Evolutionary conservation across 2,888 invertebrate genomes (phyloP).

Genomic region (Pollenia amentaria): DNA sequence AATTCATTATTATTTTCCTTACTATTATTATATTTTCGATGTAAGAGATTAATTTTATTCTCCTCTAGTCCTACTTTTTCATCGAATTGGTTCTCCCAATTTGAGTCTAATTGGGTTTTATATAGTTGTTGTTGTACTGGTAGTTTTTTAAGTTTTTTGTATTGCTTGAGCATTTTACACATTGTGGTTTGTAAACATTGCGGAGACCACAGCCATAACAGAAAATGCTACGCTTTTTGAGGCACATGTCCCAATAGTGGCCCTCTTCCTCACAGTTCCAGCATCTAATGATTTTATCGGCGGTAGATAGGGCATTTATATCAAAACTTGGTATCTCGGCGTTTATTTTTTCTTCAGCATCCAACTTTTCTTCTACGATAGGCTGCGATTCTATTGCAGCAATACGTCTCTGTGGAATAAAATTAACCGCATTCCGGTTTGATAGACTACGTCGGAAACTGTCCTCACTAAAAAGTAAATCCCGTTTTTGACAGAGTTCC

Average conservation of each 20-base stretch:
- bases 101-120: not conserved
- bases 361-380: not conserved
- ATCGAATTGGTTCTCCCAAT: not conserved
- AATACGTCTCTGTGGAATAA: not conserved
- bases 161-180: conserved; percentile 14
- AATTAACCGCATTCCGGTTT: not conserved
- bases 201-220: conserved; percentile 40
- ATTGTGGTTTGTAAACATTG: conserved; percentile 40
- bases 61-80: not conserved
- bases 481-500: not conserved
- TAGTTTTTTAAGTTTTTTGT: conserved; percentile 15
- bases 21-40: not conserved
- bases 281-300: conserved; percentile 20
- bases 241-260: conserved; percentile 29
- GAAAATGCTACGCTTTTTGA: conserved; percentile 21
- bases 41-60: not conserved
- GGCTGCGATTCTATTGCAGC: not conserved
- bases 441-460: not conserved
- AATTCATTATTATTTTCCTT: not conserved
- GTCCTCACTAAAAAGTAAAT: not conserved
- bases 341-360: not conserved
- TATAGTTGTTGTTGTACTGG: not conserved
- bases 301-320: not conserved
- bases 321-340: not conserved
- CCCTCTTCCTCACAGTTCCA: conserved; percentile 48